Percentiles rank a stretch among this genome's conserved stretches.
These are phyloP conservation scores for Limnephilus auricula DNA, from an alignment of 2,888 invertebrate species.

Conservation along the genomic window DNA sequence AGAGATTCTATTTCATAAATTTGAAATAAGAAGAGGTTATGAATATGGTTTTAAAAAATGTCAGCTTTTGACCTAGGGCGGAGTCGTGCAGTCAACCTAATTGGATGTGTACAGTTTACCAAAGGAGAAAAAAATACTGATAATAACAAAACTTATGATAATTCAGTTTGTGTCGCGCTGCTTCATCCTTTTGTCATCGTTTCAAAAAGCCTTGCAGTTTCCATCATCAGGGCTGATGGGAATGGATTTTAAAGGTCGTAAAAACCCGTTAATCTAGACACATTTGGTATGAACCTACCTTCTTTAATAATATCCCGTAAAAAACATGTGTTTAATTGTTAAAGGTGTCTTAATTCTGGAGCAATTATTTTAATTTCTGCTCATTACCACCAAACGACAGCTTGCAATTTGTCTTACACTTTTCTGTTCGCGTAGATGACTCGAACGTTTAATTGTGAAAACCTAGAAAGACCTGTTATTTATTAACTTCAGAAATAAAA, in stretches of 20 bases:
- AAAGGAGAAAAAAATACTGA: not conserved
- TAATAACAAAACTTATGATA: no score
- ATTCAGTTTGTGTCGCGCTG: no score
- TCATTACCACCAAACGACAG: no score
- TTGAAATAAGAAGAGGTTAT: constrained; percentile 41
- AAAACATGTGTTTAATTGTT: not conserved
- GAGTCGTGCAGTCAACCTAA: not conserved
- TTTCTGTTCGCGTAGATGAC: no score
- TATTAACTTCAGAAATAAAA: no score
- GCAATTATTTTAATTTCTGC: no score
- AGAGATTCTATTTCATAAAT: constrained; percentile 50
- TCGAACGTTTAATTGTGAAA: no score
- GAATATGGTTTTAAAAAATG: constrained; percentile 47
- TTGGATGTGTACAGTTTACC: constrained; percentile 5
- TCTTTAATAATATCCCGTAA: not conserved
- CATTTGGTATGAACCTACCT: not conserved
- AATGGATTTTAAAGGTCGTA: not conserved
- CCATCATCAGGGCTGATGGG: not conserved
- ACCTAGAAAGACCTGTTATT: no score
- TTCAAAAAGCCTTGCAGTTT: no score
- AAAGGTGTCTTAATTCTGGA: not conserved
- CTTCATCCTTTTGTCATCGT: no score
- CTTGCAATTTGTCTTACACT: no score
- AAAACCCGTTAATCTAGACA: not conserved
- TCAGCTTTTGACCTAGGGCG: constrained; percentile 51